phyloP scores from a whole-genome alignment of 2,888 invertebrate genomes.

The Drosophila pegasa region DNA sequence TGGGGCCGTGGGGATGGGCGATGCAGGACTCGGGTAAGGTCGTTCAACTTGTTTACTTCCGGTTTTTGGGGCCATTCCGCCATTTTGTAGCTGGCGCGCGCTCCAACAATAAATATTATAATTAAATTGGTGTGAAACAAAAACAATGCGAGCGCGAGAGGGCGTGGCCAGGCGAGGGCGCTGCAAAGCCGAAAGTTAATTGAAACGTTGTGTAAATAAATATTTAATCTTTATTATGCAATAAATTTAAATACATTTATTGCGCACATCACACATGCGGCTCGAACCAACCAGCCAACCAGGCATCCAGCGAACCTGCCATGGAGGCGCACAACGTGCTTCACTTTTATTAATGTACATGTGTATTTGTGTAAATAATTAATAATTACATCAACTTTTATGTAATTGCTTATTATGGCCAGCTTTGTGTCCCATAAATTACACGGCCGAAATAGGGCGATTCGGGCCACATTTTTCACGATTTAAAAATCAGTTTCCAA shows the following conservation, averaged over 20 bases:
- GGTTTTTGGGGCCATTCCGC: conserved; percentile 59
- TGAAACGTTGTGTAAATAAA: conserved; percentile 81
- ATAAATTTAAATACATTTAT: conserved; percentile 82
- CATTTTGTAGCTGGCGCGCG: conserved; percentile 71
- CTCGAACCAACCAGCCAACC: conserved; percentile 19
- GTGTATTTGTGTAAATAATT: conserved; percentile 61
- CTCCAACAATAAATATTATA: conserved; percentile 79
- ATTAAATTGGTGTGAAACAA: conserved; percentile 73
- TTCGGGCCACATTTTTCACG: conserved; percentile 3
- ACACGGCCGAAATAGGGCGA: conserved; percentile 19
- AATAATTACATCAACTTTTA: conserved; percentile 78
- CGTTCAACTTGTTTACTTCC: conserved; percentile 78
- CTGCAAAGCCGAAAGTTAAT: conserved; percentile 77
- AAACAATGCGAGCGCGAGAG: conserved; percentile 34
- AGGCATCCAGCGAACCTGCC: conserved; percentile 4
- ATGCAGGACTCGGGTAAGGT: conserved; percentile 46
- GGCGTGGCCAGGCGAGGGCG: conserved; percentile 16
- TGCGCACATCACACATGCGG: conserved; percentile 44
- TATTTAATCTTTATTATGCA: conserved; percentile 81
- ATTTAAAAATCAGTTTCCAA: conserved; percentile 9
- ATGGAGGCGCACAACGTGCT: conserved; percentile 3
- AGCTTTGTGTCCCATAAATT: conserved; percentile 51
- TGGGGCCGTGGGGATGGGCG: conserved; percentile 17
- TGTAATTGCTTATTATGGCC: conserved; percentile 76
- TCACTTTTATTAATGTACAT: conserved; percentile 47